A percentile compares a stretch with the other conserved stretches of the same genome.
Evolutionary conservation across 2,888 invertebrate genomes (phyloP).

Genomic region (Rotaria magnacalcarata): DNA sequence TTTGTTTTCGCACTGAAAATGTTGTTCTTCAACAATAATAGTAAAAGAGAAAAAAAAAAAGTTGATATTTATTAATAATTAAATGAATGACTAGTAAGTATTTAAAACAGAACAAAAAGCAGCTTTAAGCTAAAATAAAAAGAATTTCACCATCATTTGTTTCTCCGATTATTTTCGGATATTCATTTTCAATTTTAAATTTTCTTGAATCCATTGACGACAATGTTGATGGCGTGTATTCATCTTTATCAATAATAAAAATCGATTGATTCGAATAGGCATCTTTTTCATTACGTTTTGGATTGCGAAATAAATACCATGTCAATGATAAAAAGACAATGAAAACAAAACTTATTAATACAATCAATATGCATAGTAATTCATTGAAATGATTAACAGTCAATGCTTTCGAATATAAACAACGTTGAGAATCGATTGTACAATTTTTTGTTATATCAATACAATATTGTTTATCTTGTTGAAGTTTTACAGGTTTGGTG

Average conservation of each 20-base stretch:
- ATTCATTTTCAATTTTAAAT: not conserved
- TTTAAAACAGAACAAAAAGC: not conserved
- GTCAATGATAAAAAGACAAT: not conserved
- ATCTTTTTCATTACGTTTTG: not conserved
- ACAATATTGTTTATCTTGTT: not conserved
- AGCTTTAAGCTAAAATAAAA: not conserved
- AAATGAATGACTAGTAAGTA: not conserved
- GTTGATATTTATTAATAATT: too few species aligned
- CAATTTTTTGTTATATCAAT: not conserved
- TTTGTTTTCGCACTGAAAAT: too few species aligned
- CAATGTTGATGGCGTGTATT: not conserved
- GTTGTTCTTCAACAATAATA: too few species aligned
- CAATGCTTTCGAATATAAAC: not conserved
- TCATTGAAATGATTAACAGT: not conserved
- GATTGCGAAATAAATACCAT: not conserved
- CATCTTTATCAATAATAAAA: not conserved
- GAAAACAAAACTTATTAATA: not conserved
- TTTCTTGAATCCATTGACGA: not conserved
- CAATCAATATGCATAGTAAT: not conserved
- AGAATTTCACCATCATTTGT: not conserved
- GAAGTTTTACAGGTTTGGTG: not conserved
- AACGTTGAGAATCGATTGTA: not conserved
- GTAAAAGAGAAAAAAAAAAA: too few species aligned
- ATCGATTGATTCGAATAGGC: not conserved
- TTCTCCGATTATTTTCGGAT: not conserved